Percentiles rank a stretch among this genome's conserved stretches.
Evolutionary conservation across 2,113 vertebrate genomes (phyloP).

Genomic region (Alethe diademata): DNA sequence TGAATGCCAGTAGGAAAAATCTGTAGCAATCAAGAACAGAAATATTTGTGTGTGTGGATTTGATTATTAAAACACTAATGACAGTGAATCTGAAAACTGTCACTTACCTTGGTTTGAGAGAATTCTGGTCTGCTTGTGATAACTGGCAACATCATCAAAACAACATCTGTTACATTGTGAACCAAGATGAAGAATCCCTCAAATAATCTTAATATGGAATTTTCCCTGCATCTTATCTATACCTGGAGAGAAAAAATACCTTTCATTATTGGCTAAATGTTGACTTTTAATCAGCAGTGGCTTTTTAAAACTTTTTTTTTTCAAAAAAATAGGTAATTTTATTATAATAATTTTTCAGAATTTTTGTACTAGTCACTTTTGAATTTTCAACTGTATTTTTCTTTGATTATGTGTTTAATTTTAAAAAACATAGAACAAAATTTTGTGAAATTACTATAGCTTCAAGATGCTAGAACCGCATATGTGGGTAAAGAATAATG

Average conservation of each 20-base stretch:
- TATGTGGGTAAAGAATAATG: neutral
- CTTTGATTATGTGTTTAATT: neutral
- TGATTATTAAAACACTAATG: neutral
- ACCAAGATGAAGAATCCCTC: neutral
- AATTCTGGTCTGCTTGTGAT: neutral
- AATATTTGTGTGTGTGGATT: neutral
- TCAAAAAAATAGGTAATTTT: neutral
- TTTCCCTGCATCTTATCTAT: neutral
- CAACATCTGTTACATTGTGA: neutral
- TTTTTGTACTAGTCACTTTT: neutral
- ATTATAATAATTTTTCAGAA: neutral
- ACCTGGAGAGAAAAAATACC: neutral
- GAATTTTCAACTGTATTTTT: neutral
- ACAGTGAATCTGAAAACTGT: neutral
- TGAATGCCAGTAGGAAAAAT: neutral
- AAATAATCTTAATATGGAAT: neutral
- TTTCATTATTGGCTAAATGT: neutral
- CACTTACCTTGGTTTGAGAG: neutral
- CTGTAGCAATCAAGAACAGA: neutral
- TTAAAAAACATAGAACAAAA: neutral
- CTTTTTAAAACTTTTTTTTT: neutral
- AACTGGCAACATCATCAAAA: neutral
- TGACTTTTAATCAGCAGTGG: neutral
- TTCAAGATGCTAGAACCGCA: neutral
- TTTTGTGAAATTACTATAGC: neutral